Base-by-base conservation (phyloP, 1,140 invertebrate genomes). In the Planococcus citri region DNA sequence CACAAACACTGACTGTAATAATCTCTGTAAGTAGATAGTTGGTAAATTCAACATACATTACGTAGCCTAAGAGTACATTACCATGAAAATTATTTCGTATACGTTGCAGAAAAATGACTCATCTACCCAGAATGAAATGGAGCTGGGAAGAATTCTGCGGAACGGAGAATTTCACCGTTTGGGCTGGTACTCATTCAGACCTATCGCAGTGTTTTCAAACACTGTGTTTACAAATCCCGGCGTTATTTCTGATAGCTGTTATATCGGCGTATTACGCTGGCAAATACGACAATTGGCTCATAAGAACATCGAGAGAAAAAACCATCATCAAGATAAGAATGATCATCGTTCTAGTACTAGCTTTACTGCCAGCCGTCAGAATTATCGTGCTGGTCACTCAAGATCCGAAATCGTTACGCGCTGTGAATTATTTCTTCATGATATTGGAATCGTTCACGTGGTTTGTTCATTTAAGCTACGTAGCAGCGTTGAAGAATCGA, bases 201-300 rank as follows among this genome's bases (percentile, higher is more conserved):
- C 81, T 93, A 73, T 85, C 88, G 72, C 78, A 86, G 60, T 94
- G 92, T 77, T 93, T 93, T 76, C 88, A 92, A 77, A 84, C 90
- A 75, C 76, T 91, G 57, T 86, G 84, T 73, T 80, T 91, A 17
- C 73, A 76, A 2, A 71, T 90, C 70, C 89, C 90, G 25, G 76
- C 86, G 33, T 83, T 88, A 72, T 81, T 83, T 58, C 77, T 91
- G 22, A 80, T 93, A 71, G 86, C 88, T 8, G 80, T 88, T 24
- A 76, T 84, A 64, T 92, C 90, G 29, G 84, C 87, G 1, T 94
- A 87, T 79, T 88, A 89, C 77, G 84, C 87, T 72, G 89, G 88
- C 21, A 82, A 82, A 74, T 83, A 84, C 72, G 79, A 77, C 33
- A 78, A 81, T 60, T 82, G 80, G 76, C 81, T 86, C 14, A 75